Evolutionary conservation across 2,797 vertebrate genomes (phyloP).

Genomic region (Malurus leucopterus): DNA sequence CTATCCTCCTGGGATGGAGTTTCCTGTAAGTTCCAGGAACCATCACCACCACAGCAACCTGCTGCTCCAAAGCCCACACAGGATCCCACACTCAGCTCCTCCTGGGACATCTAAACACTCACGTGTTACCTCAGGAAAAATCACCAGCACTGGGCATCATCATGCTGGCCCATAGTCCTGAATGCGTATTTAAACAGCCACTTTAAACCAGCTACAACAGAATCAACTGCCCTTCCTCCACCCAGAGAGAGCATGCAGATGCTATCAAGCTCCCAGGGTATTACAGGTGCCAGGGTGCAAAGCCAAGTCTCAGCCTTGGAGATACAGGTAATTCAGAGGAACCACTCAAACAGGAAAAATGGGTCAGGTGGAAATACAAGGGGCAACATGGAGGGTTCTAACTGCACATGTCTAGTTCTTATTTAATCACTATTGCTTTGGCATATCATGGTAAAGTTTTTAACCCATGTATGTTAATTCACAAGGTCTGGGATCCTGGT

Average conservation of each 20-base stretch:
- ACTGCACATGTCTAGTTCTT: neutral
- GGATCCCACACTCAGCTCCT: neutral
- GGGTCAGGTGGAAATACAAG: neutral
- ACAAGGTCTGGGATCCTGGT: neutral
- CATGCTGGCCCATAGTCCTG: neutral
- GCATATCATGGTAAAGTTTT: neutral
- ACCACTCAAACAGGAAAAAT: fast-evolving
- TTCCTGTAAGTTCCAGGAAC: neutral
- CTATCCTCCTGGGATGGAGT: neutral
- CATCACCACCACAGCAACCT: neutral
- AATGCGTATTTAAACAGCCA: neutral
- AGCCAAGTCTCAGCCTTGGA: neutral
- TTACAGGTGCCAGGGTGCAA: neutral
- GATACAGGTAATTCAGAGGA: neutral
- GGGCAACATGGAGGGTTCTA: fast-evolving
- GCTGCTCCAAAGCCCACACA: neutral
- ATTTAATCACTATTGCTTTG: neutral
- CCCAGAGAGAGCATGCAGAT: neutral
- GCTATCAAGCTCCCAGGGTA: neutral
- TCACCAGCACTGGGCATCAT: neutral
- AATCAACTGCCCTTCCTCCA: neutral
- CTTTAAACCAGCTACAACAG: neutral
- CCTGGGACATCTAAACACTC: neutral
- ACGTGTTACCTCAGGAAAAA: neutral
- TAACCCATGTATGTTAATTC: neutral